Evolutionary conservation across 2,797 vertebrate species (phyloP), one percentile per base, ranked within the genome.

Genomic region (Prunella strophiata): DNA sequence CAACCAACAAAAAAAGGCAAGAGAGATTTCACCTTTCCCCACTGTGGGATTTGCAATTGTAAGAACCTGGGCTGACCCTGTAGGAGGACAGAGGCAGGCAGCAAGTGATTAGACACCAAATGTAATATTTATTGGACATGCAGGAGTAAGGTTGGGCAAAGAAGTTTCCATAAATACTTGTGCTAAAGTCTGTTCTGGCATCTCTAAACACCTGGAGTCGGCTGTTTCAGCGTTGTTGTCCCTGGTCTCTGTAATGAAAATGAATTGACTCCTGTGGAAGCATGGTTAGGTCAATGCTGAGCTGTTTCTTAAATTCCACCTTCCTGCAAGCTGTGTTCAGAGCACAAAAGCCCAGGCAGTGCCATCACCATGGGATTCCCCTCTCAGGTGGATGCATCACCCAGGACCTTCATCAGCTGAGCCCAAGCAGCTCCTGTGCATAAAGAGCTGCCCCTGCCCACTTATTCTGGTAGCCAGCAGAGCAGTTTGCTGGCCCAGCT

Each of bases 311-410:
- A 7, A 38, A 22, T 77, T 26, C 42, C 40, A 10, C 48, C 32
- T n/a, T 52, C 52, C 70, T n/a, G 23, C 22, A 16, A 32, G 57
- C n/a, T 34, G 26, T 17, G 30, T 9, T 45, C 54, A 26, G 81
- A 51, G 74, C 42, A 42, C 32, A 36, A 9, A 14, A 68, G 32
- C 19, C 8, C 12, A 1, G 5, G 16, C 1, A 9, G 51, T 30
- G 67, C 34, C 34, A 14, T 34, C 36, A 3, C 47, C 10, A 0
- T 0, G 1, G 47, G 51, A 19, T 29, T 0, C 1, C 29, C 29
- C 26, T 48, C 83, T 43, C 3, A 2, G 27, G 12, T 7, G 32
- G 55, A 9, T 10, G n/a, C 10, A 11, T 17, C 62, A 17, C 42
- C 11, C 34, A n/a, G 36, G 32, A 38, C 14, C 43, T 68, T 14